These are phyloP conservation scores for Tachysurus vachellii DNA, from an alignment of 2,113 vertebrate species.

Conservation along the genomic window DNA sequence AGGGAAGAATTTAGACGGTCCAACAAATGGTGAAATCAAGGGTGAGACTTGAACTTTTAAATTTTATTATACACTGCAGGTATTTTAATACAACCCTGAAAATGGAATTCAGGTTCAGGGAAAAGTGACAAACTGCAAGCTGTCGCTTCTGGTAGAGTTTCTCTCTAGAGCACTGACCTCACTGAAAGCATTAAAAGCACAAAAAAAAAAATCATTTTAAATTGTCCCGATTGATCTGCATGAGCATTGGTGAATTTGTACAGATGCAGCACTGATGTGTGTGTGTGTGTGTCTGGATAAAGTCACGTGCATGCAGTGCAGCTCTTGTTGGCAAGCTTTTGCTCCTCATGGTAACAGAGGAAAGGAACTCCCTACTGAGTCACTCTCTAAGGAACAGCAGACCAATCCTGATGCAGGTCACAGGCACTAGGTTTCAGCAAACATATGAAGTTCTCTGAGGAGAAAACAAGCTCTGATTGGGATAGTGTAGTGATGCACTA, in stretches of 20 bases:
- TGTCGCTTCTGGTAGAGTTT: slow-evolving; percentile 9
- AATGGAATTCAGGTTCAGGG: not conserved
- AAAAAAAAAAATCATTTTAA: not conserved
- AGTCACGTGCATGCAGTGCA: not conserved
- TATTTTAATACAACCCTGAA: not conserved
- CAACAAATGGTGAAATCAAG: too few species aligned
- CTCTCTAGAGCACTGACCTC: slow-evolving; percentile 10
- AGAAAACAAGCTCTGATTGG: slow-evolving; percentile 27
- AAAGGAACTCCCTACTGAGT: slow-evolving; percentile 71
- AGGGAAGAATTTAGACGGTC: not conserved
- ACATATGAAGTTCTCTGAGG: slow-evolving; percentile 37
- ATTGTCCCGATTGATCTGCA: not conserved
- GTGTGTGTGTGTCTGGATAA: slow-evolving; percentile 4
- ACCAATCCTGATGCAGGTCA: slow-evolving; percentile 72
- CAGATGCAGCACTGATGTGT: slow-evolving; percentile 4
- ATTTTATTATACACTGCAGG: not conserved
- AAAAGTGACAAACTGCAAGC: not conserved
- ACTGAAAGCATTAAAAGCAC: not conserved
- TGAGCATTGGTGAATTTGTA: not conserved
- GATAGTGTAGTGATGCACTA: slow-evolving; percentile 17
- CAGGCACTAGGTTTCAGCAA: slow-evolving; percentile 48
- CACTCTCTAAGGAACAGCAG: slow-evolving; percentile 60
- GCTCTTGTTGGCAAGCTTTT: slow-evolving; percentile 39
- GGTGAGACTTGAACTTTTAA: too few species aligned
- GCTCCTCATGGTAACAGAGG: slow-evolving; percentile 74